Percentiles rank a stretch among this genome's conserved stretches.
Conservation (phyloP, 1,140 invertebrate genomes). For the Homalodisca vitripennis region DNA sequence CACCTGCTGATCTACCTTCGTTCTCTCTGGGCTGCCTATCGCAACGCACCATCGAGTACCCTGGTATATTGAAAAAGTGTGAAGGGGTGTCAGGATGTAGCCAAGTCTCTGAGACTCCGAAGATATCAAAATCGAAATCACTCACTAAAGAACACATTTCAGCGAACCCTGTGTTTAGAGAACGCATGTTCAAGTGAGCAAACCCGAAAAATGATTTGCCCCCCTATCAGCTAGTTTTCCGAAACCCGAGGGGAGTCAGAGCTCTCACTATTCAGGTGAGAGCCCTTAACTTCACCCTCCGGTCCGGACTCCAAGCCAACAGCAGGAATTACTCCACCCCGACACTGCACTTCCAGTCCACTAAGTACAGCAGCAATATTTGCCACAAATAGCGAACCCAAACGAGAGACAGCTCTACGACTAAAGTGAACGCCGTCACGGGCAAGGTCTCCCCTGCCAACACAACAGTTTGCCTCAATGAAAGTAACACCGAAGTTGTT, state of each 20-base stretch:
- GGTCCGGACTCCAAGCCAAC: not conserved
- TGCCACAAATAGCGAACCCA: not conserved
- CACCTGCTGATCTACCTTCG: not conserved
- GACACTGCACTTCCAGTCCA: not conserved
- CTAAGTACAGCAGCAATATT: not conserved
- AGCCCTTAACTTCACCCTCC: not conserved
- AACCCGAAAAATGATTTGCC: not conserved
- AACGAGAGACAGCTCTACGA: not conserved
- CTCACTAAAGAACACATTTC: conserved; percentile 4
- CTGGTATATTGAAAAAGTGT: not conserved
- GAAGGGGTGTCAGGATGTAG: not conserved
- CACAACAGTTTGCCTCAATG: not conserved
- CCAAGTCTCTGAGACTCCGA: not conserved
- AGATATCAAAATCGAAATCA: not conserved
- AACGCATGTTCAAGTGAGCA: not conserved
- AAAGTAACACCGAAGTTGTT: not conserved
- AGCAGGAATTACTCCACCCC: not conserved
- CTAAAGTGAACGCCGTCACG: conserved; percentile 3
- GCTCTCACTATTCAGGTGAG: not conserved
- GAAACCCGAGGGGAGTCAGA: not conserved
- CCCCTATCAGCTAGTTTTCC: not conserved
- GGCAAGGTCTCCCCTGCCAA: not conserved
- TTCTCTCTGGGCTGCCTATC: not conserved
- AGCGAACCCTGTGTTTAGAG: not conserved
- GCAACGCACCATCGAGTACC: not conserved